A percentile compares a stretch with the other conserved stretches of the same genome.
These are phyloP conservation scores for Furnarius figulus DNA, from an alignment of 2,113 vertebrate genomes.

Conservation along the genomic window DNA sequence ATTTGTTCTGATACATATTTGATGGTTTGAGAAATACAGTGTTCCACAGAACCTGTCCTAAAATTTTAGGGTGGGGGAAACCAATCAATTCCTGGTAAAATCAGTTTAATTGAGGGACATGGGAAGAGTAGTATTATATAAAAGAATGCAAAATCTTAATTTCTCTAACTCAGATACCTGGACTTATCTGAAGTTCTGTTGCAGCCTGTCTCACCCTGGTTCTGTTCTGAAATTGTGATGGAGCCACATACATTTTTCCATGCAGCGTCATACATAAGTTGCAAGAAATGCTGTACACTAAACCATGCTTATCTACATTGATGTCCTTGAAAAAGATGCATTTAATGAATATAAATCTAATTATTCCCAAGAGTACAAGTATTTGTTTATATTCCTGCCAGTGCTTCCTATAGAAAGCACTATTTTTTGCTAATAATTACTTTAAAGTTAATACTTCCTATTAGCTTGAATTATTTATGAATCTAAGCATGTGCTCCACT, in stretches of 20 bases:
- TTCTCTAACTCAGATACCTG: not conserved
- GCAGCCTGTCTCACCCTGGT: not conserved
- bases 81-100: not conserved
- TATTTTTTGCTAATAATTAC: conserved; percentile 68
- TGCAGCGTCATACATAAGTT: not conserved
- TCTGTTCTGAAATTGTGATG: not conserved
- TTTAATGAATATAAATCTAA: conserved; percentile 45
- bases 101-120: not conserved
- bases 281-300: not conserved
- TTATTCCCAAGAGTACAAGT: conserved; percentile 32
- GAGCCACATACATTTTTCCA: not conserved
- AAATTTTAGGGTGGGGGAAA: rapidly evolving
- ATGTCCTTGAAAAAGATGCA: conserved; percentile 45
- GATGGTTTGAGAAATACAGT: not conserved
- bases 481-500: conserved; percentile 62
- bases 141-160: not conserved
- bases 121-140: not conserved
- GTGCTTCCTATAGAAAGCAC: conserved; percentile 42
- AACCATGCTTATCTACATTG: not conserved
- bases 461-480: conserved; percentile 78
- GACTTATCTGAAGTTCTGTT: not conserved
- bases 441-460: conserved; percentile 74
- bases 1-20: not conserved
- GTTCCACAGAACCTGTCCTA: not conserved
- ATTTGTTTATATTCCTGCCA: not conserved